phyloP scores from a whole-genome alignment of 2,888 invertebrate genomes.

The Pseudococcus longispinus region DNA sequence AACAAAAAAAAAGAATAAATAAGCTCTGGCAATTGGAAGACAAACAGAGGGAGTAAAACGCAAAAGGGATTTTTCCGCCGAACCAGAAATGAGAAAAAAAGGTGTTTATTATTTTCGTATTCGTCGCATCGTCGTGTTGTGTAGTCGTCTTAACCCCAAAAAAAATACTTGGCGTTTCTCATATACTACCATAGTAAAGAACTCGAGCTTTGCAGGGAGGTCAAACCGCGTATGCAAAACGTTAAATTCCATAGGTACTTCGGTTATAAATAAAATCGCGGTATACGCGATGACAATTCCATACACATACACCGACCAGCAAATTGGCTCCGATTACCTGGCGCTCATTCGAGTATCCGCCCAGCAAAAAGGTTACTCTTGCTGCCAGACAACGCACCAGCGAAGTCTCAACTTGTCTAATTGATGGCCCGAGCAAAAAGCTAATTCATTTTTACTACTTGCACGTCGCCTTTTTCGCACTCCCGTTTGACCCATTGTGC shows the following conservation, averaged over 20 bases:
- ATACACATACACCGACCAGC: not conserved
- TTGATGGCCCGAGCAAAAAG: slow-evolving; percentile 1
- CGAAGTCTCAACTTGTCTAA: not conserved
- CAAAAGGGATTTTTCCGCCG: not conserved
- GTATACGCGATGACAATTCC: not conserved
- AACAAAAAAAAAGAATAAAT: not conserved
- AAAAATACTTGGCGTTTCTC: not conserved
- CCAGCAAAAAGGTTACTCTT: not conserved
- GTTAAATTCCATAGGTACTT: too few relatives aligned
- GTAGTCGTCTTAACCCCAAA: not conserved
- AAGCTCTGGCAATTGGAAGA: slow-evolving; percentile 9
- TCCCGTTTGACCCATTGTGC: not conserved
- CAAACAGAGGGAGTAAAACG: not conserved
- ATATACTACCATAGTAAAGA: not conserved
- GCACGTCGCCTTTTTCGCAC: not conserved
- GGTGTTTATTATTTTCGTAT: slow-evolving; percentile 2
- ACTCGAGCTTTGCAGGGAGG: not conserved
- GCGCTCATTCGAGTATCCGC: not conserved
- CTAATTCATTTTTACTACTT: slow-evolving; percentile 3
- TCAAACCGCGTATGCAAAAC: not conserved
- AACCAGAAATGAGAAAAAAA: not conserved
- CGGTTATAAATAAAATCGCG: not conserved
- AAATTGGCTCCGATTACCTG: not conserved
- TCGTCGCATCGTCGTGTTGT: not conserved
- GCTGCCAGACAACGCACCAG: not conserved